Percentiles rank a stretch among this genome's conserved stretches.
Conservation (phyloP, 2,113 vertebrate genomes). For the Atrichornis clamosus region DNA sequence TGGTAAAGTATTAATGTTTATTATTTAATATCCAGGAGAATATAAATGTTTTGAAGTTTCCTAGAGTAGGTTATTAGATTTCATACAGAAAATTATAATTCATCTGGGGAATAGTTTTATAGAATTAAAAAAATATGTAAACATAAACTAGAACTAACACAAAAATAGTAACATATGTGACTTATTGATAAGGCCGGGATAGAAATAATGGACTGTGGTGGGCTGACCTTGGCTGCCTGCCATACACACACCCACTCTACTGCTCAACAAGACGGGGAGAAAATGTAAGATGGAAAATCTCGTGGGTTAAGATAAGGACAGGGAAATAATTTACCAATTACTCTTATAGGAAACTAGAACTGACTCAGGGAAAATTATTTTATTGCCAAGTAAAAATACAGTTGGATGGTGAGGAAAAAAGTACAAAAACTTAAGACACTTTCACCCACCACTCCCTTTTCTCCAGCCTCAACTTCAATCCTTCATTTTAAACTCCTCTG, state of each 20-base stretch:
- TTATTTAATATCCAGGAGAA: not conserved
- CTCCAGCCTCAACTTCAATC: not conserved
- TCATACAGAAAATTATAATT: not conserved
- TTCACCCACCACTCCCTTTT: not conserved
- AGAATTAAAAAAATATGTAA: not conserved
- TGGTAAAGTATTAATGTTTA: not conserved
- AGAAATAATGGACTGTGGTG: not conserved
- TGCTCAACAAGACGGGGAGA: not conserved
- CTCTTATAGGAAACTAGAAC: not conserved
- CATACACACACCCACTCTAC: rapidly evolving
- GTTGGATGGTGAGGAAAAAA: not conserved
- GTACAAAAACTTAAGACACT: not conserved
- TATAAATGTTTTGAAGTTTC: not conserved
- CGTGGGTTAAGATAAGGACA: not conserved
- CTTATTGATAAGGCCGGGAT: not conserved
- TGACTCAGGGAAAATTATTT: not conserved
- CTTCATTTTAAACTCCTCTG: not conserved
- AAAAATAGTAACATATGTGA: not conserved
- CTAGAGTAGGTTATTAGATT: not conserved
- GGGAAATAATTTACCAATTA: not conserved
- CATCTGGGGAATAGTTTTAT: not conserved
- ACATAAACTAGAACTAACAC: not conserved
- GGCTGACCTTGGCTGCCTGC: not conserved
- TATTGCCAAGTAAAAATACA: not conserved
- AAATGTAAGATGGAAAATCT: not conserved